phyloP scores from a whole-genome alignment of 2,113 vertebrate species.

The Callipepla californica region DNA sequence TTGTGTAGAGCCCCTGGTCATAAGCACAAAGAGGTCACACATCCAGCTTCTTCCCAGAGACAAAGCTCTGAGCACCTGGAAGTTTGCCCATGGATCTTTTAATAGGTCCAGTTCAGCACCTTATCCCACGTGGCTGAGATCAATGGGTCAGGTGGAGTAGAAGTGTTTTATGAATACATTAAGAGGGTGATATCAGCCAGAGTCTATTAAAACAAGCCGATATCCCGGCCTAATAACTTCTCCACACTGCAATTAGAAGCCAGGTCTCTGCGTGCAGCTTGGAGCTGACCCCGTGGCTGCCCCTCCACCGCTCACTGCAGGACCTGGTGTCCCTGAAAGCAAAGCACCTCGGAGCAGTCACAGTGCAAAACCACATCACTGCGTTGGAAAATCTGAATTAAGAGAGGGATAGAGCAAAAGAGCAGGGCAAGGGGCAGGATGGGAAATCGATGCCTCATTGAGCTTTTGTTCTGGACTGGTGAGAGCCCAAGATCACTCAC shows the following conservation, averaged over 20 bases:
- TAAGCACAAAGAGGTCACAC: background rate
- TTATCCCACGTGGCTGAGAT: background rate
- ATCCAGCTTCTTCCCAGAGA: background rate
- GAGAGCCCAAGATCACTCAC: background rate
- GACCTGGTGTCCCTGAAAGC: background rate
- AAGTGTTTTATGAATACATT: background rate
- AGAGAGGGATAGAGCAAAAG: background rate
- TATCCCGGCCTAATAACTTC: background rate
- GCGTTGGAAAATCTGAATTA: background rate
- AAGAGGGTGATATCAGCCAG: background rate
- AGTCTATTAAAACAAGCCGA: background rate
- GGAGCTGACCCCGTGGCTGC: background rate
- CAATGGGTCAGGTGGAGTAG: background rate
- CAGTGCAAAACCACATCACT: background rate
- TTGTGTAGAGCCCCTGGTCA: background rate
- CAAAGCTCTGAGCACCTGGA: background rate
- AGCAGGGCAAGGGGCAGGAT: background rate
- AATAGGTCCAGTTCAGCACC: background rate
- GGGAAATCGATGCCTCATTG: background rate
- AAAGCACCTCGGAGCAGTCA: background rate
- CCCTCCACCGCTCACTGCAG: background rate
- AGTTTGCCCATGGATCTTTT: background rate
- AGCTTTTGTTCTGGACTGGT: background rate
- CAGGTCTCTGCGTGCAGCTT: rapidly evolving
- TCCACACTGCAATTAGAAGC: background rate